A percentile compares a stretch with the other conserved stretches of the same genome.
phyloP scores from a whole-genome alignment of 2,888 invertebrate genomes.

The Blastobasis adustella region DNA sequence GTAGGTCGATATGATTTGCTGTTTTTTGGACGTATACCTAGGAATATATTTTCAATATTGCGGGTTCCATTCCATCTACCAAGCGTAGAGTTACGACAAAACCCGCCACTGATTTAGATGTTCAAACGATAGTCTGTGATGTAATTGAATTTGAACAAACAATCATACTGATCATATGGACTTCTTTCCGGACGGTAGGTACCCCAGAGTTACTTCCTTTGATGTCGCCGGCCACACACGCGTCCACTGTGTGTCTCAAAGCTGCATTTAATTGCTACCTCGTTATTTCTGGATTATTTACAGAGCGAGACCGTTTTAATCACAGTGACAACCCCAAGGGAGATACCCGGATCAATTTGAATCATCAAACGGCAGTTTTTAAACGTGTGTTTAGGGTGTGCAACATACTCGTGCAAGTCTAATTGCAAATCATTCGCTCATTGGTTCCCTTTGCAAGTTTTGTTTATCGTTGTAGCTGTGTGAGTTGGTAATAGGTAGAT shows the following conservation, averaged over 20 bases:
- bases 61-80: too few species aligned
- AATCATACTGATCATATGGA: too few species aligned
- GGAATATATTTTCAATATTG: too few species aligned
- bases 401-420: slow-evolving; percentile 36
- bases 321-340: slow-evolving; percentile 27
- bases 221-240: slow-evolving; percentile 43
- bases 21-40: too few species aligned
- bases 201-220: slow-evolving; percentile 37
- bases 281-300: slow-evolving; percentile 74
- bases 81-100: too few species aligned
- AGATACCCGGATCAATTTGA: slow-evolving; percentile 29
- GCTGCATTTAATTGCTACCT: slow-evolving; percentile 68
- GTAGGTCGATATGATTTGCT: too few species aligned
- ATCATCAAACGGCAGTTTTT: slow-evolving; percentile 46
- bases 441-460: neutral
- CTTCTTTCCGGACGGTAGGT: too few species aligned
- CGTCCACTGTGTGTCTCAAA: slow-evolving; percentile 53
- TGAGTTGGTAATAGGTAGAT: neutral
- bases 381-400: too few species aligned
- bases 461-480: too few species aligned
- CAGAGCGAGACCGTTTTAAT: slow-evolving; percentile 50
- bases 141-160: too few species aligned
- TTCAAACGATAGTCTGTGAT: too few species aligned
- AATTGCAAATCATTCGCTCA: slow-evolving; percentile 45
- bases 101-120: too few species aligned